These are phyloP conservation scores for Paraplagusia blochii DNA, from an alignment of 2,113 vertebrate species.

Conservation along the genomic window DNA sequence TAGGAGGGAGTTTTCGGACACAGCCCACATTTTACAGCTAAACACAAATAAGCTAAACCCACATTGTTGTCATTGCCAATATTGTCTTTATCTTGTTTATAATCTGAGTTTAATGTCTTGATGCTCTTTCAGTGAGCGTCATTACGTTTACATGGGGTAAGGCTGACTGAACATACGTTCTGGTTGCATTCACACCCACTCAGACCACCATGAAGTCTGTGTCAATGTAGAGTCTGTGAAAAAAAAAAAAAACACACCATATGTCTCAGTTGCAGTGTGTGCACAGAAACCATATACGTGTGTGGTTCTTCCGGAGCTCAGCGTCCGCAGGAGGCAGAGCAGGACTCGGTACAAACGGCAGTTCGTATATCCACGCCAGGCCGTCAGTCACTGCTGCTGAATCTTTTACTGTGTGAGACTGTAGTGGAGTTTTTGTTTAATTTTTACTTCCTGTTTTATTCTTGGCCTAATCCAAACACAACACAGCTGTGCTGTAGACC, in stretches of 20 bases:
- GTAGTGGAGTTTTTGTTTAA: conserved; percentile 78
- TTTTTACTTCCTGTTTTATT: conserved; percentile 84
- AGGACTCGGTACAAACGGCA: conserved; percentile 46
- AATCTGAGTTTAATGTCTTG: background rate
- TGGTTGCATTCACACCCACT: conserved; percentile 32
- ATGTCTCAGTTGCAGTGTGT: conserved; percentile 63
- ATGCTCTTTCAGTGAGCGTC: conserved; percentile 16
- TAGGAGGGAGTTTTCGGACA: no score
- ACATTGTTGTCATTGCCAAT: no score
- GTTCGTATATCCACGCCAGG: conserved; percentile 37
- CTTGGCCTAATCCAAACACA: conserved; percentile 81
- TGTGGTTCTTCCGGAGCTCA: conserved; percentile 51
- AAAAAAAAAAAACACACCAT: conserved; percentile 50
- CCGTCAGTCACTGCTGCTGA: conserved; percentile 53
- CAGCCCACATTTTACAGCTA: no score
- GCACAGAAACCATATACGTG: conserved; percentile 51
- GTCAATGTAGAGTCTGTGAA: conserved; percentile 42
- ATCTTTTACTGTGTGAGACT: conserved; percentile 49
- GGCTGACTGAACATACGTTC: conserved; percentile 23
- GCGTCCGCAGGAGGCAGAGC: conserved; percentile 57
- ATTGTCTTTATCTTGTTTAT: conserved; percentile 3
- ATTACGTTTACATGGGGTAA: conserved; percentile 12
- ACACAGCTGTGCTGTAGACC: conserved; percentile 78
- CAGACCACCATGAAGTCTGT: conserved; percentile 62
- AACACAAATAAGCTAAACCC: no score